These are phyloP conservation scores for Centropus bengalensis DNA, from an alignment of 2,113 vertebrate genomes.

Conservation along the genomic window DNA sequence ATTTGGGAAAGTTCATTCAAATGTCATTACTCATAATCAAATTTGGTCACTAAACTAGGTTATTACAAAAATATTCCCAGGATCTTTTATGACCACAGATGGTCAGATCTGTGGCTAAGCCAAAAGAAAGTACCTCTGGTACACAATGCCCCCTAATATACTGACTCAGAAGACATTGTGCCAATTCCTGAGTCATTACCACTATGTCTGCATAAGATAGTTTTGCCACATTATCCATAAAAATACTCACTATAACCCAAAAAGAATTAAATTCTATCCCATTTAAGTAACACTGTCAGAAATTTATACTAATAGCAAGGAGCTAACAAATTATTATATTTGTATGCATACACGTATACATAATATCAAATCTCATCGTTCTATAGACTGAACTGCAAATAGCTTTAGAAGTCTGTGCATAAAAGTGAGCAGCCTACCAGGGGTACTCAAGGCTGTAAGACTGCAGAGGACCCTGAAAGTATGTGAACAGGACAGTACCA, in stretches of 20 bases:
- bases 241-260: not conserved
- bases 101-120: conserved; percentile 31
- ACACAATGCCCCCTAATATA: conserved; percentile 45
- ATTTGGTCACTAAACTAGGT: conserved; percentile 37
- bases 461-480: not conserved
- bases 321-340: not conserved
- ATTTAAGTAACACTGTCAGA: not conserved
- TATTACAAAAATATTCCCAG: conserved; percentile 60
- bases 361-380: not conserved
- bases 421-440: not conserved
- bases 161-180: conserved; percentile 26
- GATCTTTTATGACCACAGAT: conserved; percentile 61
- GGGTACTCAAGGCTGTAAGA: not conserved
- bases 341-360: not conserved
- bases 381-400: not conserved
- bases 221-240: not conserved
- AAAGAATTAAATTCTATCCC: not conserved
- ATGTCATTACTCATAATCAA: conserved; percentile 46
- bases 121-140: conserved; percentile 52
- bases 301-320: not conserved
- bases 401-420: not conserved
- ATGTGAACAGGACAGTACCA: not conserved
- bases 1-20: conserved; percentile 25
- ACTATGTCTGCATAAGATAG: not conserved
- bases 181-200: conserved; percentile 41